Evolutionary conservation across 2,797 vertebrate species (phyloP).

Genomic region (Anisognathus igniventris): DNA sequence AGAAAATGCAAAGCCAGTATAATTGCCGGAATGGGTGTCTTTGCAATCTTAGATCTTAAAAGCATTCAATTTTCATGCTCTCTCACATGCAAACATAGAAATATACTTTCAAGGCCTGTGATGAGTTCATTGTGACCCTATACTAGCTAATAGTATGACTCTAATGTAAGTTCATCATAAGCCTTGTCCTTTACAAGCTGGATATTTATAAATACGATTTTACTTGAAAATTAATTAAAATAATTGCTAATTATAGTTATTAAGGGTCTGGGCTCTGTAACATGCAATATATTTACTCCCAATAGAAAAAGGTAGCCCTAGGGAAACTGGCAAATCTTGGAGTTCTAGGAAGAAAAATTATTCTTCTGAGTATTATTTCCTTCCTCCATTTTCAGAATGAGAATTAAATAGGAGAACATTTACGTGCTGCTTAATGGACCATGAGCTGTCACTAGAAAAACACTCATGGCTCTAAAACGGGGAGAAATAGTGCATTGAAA

Average conservation of each 20-base stretch:
- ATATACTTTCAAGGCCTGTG: not conserved
- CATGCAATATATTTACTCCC: not conserved
- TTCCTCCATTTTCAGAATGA: not conserved
- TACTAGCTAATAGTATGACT: not conserved
- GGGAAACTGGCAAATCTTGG: not conserved
- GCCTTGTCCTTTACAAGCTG: not conserved
- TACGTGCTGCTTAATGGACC: not conserved
- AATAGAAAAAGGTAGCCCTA: not conserved
- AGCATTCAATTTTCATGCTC: not conserved
- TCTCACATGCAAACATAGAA: not conserved
- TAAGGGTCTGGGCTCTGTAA: not conserved
- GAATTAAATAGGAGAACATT: not conserved
- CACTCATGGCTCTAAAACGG: not conserved
- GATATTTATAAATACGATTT: not conserved
- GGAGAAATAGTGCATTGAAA: not conserved
- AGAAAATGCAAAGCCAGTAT: not conserved
- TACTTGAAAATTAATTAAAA: slow-evolving; percentile 16
- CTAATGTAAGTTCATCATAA: not conserved
- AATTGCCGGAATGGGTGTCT: not conserved
- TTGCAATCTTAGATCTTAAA: not conserved
- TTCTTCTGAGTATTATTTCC: not conserved
- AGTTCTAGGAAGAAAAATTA: not conserved
- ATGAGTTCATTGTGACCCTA: not conserved
- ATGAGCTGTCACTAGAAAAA: not conserved
- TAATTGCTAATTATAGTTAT: not conserved